A percentile compares a stretch with the other conserved stretches of the same genome.
Conservation (phyloP, 2,113 vertebrate species). For the Nothobranchius kuhntae region DNA sequence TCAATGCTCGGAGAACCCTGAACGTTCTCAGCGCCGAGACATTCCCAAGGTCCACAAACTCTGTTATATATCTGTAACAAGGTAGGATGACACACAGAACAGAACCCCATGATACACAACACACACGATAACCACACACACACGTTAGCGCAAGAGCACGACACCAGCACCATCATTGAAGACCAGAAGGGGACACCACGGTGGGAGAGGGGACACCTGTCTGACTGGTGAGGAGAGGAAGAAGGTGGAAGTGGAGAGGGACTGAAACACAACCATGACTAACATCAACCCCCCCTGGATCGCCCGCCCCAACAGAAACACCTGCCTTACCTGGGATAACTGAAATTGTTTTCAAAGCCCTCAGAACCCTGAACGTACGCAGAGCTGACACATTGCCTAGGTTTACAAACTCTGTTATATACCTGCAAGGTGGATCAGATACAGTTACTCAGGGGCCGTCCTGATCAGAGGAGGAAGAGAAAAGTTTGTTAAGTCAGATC, state of each 20-base stretch:
- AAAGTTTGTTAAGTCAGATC: constrained; percentile 34
- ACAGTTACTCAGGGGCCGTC: constrained; percentile 71
- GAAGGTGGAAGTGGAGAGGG: constrained; percentile 61
- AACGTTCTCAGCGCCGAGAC: constrained; percentile 99
- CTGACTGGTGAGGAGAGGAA: constrained; percentile 71
- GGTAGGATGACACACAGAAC: constrained; percentile 98
- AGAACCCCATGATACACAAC: constrained; percentile 90
- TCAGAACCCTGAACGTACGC: constrained; percentile 97
- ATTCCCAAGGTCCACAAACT: constrained; percentile 99
- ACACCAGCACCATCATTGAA: constrained; percentile 82
- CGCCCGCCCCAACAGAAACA: constrained; percentile 75
- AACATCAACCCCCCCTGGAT: constrained; percentile 84
- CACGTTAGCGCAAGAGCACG: constrained; percentile 81
- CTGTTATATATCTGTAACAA: constrained; percentile 99
- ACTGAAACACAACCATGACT: constrained; percentile 83
- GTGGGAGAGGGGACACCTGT: constrained; percentile 80
- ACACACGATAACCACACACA: constrained; percentile 78
- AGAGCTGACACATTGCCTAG: constrained; percentile 99
- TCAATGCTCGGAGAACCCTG: constrained; percentile 99
- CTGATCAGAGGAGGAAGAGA: constrained; percentile 48
- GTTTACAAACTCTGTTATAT: constrained; percentile 99
- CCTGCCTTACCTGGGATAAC: constrained; percentile 98
- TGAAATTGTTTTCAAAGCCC: constrained; percentile 99
- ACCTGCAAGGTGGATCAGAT: constrained; percentile 94
- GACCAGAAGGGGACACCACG: constrained; percentile 83